Base-by-base conservation (phyloP, 2,888 invertebrate genomes). In the Mesoligia furuncula region DNA sequence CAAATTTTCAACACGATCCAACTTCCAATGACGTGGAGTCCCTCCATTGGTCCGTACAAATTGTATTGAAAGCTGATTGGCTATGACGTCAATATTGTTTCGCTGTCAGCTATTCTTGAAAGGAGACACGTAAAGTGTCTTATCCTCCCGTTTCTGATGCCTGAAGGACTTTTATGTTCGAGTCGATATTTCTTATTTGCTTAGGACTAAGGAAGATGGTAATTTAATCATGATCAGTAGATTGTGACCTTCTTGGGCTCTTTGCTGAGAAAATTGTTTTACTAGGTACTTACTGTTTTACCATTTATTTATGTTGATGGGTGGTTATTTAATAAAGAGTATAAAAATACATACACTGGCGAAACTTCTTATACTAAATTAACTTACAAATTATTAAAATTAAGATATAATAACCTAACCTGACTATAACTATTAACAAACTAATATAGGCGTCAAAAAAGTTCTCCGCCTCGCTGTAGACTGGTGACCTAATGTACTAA, bases 1-100 rank as follows among this genome's bases (percentile, higher is more conserved):
- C 39, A 67, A 76, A 74, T 62, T 76, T 80, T 64, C 15, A 71
- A 42, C 66, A 67, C 70, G 70, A 71, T 72, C 61, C 17, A 24
- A 76, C 54, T 71, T 71, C 64, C n/a, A 27, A 74, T 66, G 68
- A 74, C 69, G 75, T 82, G 69, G 65, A 75, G 20, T 61, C 51
- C 39, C 45, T 66, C 57, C 31, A 80, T 81, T 87, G 81, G 84
- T 54, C 72, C 72, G 66, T 48, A 39, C 64, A 87, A 86, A 88
- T 87, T 85, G 67, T 79, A 79, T 80, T 84, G 75, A 73, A 81
- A 70, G 75, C 83, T 88, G 86, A 90, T 89, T 90, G 84, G 83
- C 68, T 83, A 66, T 81, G 81, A 86, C 78, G 83, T 80, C 81
- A 85, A 85, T 79, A 84, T 79, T 83, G 86, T 85, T 83, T 80